Conservation (phyloP, 2,797 vertebrate species). For the Amphiprion clarkii region DNA sequence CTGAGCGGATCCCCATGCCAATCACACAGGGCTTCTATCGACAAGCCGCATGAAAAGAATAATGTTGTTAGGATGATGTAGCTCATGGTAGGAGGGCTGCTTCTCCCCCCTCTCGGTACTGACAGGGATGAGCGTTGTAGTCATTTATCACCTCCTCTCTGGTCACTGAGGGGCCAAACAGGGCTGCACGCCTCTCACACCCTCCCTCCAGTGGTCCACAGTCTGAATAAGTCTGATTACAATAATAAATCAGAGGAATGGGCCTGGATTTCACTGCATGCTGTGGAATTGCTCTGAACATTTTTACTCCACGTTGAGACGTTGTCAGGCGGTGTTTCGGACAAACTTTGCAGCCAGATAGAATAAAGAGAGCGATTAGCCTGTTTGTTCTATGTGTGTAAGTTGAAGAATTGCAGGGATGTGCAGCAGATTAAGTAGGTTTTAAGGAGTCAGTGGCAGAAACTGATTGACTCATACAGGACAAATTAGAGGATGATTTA, state of each 20-base stretch:
- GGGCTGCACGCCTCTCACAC: conserved; percentile 73
- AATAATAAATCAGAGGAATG: conserved; percentile 34
- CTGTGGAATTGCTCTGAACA: conserved; percentile 3
- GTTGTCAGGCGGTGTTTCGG: background rate
- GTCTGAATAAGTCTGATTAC: conserved; percentile 64
- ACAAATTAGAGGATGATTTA: conserved; percentile 83
- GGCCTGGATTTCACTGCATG: conserved; percentile 17
- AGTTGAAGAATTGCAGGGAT: conserved; percentile 83
- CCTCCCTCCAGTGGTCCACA: conserved; percentile 71
- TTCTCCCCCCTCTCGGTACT: conserved; percentile 67
- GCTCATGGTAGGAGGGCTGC: conserved; percentile 82
- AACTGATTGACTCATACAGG: conserved; percentile 55
- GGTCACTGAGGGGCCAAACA: conserved; percentile 82
- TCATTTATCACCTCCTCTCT: conserved; percentile 91
- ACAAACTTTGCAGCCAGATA: conserved; percentile 11
- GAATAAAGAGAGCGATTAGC: conserved; percentile 82
- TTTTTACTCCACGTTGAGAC: background rate
- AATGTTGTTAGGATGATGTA: conserved; percentile 89
- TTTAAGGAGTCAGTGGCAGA: background rate
- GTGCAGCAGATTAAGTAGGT: conserved; percentile 2
- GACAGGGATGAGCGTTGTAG: conserved; percentile 87
- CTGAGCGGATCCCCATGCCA: conserved; percentile 89
- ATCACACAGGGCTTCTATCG: conserved; percentile 87
- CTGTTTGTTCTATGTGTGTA: conserved; percentile 86
- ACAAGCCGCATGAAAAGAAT: conserved; percentile 89